phyloP scores from a whole-genome alignment of 2,797 vertebrate genomes.

The Urocyon cinereoargenteus region DNA sequence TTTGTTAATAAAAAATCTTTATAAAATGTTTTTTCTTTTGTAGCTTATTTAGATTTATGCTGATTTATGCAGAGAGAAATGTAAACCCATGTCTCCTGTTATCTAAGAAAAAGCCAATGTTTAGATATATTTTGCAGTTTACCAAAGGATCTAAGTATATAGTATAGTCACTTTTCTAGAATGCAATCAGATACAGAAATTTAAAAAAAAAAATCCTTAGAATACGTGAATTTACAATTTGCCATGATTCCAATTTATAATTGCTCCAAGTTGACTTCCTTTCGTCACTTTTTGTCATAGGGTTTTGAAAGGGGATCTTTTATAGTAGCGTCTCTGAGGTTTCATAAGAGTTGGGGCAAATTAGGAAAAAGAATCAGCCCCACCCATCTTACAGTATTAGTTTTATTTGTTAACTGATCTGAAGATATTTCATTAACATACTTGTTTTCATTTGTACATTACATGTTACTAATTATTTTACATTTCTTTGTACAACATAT shows the following conservation, averaged over 20 bases:
- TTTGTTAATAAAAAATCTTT: neutral
- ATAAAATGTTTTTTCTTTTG: constrained; percentile 33
- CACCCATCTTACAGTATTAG: neutral
- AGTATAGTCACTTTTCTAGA: constrained; percentile 25
- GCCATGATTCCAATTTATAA: neutral
- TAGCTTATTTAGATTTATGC: neutral
- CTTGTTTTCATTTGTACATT: neutral
- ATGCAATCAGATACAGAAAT: neutral
- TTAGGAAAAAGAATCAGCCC: neutral
- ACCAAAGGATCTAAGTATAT: neutral
- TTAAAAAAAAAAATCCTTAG: neutral
- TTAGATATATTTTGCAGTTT: neutral
- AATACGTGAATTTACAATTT: neutral
- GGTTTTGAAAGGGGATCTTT: neutral
- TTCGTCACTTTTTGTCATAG: neutral
- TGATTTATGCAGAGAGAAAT: neutral
- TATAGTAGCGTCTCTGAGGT: neutral
- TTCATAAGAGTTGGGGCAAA: neutral
- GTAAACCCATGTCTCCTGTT: neutral
- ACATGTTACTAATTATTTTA: neutral
- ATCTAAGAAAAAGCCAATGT: constrained; percentile 15
- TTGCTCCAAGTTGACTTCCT: neutral
- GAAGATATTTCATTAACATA: neutral
- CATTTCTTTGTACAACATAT: neutral
- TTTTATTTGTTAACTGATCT: neutral